Evolutionary conservation across 35 echinoderm and acorn worm species (phyloP), one percentile per base, ranked within the genome.

Genomic region (Patiria miniata): DNA sequence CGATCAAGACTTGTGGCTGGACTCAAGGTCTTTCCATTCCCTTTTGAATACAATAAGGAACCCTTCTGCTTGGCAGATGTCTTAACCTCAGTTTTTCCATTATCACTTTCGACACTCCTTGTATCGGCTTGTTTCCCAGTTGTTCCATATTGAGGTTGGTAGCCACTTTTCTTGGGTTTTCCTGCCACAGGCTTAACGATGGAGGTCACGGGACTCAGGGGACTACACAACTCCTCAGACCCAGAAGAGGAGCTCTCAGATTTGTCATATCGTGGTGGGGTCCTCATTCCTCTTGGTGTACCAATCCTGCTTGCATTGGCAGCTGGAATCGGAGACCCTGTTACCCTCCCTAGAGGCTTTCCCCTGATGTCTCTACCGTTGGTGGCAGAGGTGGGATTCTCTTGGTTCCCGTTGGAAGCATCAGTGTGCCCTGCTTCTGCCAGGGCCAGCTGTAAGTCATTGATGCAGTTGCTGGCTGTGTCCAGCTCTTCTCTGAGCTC

Each of bases 151-250:
- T 73, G 65, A 12, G 65, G 65, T 73, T 73, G 65, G 65, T 73
- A 73, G 29, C 26, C 26, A 7, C 28, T 83, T 6, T 54, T 83
- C 36, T 36, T 8, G 36, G 51, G 30, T 14, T 36, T 53, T 84
- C 51, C 82, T 37, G 30, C 14, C 19, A 84, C 36, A 38, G 51
- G 54, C 38, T 84, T 84, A 30, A 10, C 6, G 39, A 10, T 3
- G 59, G 52, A 36, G 21, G 51, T 21, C 19, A 17, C 57, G 10
- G 82, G 82, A 65, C 82, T 84, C 51, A 84, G 38, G 36, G 89
- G 81, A 39, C 86, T 91, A 92, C 79, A 87, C 18, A 92, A 51
- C 51, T 95, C 93, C 55, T 95, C 93, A n/a, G 93, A 93, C 22
- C 90, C 90, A n/a, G 93, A 95, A 14, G 88, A 91, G 23, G 83